These are phyloP conservation scores for Philypnodon macrostomus DNA, from an alignment of 2,797 vertebrate species.

Conservation along the genomic window DNA sequence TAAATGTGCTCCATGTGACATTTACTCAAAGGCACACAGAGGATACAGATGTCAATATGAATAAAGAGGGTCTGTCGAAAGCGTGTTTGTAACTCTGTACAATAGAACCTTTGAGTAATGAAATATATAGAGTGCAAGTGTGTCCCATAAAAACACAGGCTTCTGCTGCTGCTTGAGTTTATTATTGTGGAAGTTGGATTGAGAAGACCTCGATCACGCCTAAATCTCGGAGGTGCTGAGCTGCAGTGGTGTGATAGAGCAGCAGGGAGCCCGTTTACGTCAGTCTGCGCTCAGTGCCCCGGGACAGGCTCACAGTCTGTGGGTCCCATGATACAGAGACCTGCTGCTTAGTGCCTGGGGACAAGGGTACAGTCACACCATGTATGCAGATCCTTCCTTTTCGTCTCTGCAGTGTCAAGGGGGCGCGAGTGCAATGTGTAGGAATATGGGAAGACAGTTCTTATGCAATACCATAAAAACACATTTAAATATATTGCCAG, in stretches of 20 bases:
- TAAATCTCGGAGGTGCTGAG: conserved; percentile 47
- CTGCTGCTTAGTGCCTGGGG: conserved; percentile 43
- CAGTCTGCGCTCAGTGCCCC: conserved; percentile 64
- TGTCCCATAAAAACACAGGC: conserved; percentile 21
- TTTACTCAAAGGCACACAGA: conserved; percentile 43
- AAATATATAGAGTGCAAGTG: conserved; percentile 7
- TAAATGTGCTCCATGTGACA: conserved; percentile 47
- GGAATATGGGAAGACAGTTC: conserved; percentile 14
- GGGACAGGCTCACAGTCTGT: conserved; percentile 58
- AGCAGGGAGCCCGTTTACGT: conserved; percentile 75
- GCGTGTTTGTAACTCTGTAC: conserved; percentile 32
- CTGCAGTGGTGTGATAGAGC: conserved; percentile 50
- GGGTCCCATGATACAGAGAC: conserved; percentile 54
- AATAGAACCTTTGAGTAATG: conserved; percentile 27
- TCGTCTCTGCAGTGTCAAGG: conserved; percentile 13
- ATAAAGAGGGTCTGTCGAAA: conserved; percentile 44
- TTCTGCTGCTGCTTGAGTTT: conserved; percentile 42
- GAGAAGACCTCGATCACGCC: conserved; percentile 43
- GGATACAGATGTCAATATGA: conserved; percentile 48
- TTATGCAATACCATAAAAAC: conserved; percentile 15
- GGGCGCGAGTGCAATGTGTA: conserved; percentile 11
- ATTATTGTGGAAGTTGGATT: conserved; percentile 38
- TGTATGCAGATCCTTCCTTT: conserved; percentile 32
- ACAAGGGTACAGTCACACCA: conserved; percentile 44
- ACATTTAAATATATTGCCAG: neutral